Evolutionary conservation across 2,888 invertebrate species (phyloP), one percentile per base, ranked within the genome.

Genomic region (Pandemis corylana): DNA sequence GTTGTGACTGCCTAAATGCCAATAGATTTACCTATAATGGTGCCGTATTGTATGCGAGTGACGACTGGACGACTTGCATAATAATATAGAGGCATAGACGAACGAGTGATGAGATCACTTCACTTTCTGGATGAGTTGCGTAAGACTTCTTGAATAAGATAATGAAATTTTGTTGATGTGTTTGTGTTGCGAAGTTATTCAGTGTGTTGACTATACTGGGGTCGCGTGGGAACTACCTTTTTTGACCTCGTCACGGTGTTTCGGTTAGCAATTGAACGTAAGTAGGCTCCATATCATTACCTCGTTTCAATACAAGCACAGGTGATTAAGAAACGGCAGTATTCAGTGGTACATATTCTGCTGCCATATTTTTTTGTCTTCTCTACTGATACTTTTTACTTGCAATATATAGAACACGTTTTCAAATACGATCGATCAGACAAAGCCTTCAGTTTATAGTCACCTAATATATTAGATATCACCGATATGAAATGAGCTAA

Each of bases 1-100:
- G 78, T 82, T 83, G 82, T 84, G 87, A 82, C 81, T 82, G 78
- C 80, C 79, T 85, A 86, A 88, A 87, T 89, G 86, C 80, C 86
- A 87, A 87, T 85, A 82, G 80, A 83, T 85, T 85, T 85, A 83
- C 82, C 80, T 83, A 84, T 84, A 83, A 82, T 81, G 80, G 77
- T 59, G 59, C 76, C 75, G 78, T 77, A 83, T 80, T 81, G 81
- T 81, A 78, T 76, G 75, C 79, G 79, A 81, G 80, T 82, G 82
- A 82, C 80, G 84, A 84, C 78, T 84, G 84, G 84, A 83, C 84
- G 82, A 80, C 81, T 87, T 87, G 84, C 84, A 82, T 84, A 86
- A 86, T 82, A 79, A 78, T 67, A 62, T 41, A 65, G 75, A 75
- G 65, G 59, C 41, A 56, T 20, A 20, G 56, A 53, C 28, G 49